Evolutionary conservation across 1,140 invertebrate genomes (phyloP), one percentile per base, ranked within the genome.

Genomic region (Sinella curviseta): DNA sequence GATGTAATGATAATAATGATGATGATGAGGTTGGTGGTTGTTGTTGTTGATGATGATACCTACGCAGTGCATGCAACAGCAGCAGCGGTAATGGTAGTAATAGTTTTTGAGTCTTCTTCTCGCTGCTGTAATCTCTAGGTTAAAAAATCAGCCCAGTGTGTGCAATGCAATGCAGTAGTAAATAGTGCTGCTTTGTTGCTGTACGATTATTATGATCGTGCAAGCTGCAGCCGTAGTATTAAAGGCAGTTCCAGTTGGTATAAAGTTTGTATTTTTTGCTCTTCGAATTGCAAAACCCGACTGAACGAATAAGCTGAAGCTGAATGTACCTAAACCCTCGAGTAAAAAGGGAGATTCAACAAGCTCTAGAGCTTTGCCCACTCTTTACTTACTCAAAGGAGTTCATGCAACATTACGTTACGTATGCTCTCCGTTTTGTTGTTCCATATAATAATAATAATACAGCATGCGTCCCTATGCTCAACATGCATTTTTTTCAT

Each of bases 281-380:
- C 80, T 75, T 79, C 77, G 80, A 82, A 82, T 82, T 80, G 81
- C 81, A 82, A 82, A 82, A 82, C 78, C 81, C 81, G 81, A 82
- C 81, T 81, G 77, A 81, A 76, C 54, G 70, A 48, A 35, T 54
- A 60, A 81, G 80, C 36, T 30, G 39, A 74, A 57, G 54, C 54
- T 77, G 76, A 77, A n/a, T 77, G 76, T 55, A 70, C 65, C 31
- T 77, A 39, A 57, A 60, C 48, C 39, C 39, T 57, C 76, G 48
- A 55, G 28, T 60, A 77, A 57, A 57, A 77, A 57, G 24, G 8
- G 33, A 31, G 76, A 77, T 55, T 60, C 57, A 60, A 60, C 57
- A 60, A 48, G 57, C 57, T 60, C 57, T 77, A 1, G 20, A 48
- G 39, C 20, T 48, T 48, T 48, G 39, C 39, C n/a, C 39, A 48